These are phyloP conservation scores for Melinaea menophilus DNA, from an alignment of 2,888 invertebrate species.

Conservation along the genomic window DNA sequence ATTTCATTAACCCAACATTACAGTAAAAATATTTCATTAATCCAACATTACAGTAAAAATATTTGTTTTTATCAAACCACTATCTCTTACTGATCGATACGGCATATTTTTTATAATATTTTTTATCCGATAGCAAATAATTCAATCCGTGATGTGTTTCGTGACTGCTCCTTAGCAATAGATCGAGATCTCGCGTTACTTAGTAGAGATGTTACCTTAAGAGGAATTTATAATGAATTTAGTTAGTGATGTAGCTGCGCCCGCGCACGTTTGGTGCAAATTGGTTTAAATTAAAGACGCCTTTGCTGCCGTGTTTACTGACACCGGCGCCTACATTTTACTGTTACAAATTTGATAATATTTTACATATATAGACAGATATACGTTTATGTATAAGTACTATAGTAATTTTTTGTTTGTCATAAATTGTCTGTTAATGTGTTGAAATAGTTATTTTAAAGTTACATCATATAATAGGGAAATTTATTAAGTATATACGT, in stretches of 20 bases:
- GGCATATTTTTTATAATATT: conserved; percentile 18
- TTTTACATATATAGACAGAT: neutral
- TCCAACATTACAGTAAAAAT: too few relatives aligned
- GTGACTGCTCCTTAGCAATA: conserved; percentile 27
- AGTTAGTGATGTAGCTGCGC: conserved; percentile 8
- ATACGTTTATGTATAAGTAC: too few relatives aligned
- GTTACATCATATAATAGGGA: too few relatives aligned
- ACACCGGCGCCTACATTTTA: conserved; percentile 1
- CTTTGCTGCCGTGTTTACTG: conserved; percentile 2
- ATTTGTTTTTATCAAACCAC: conserved; percentile 8
- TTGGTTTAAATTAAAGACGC: conserved; percentile 24
- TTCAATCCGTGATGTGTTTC: conserved; percentile 26
- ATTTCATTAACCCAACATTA: too few relatives aligned
- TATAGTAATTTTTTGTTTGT: too few relatives aligned
- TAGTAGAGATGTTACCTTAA: conserved; percentile 28
- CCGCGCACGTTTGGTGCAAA: conserved; percentile 23
- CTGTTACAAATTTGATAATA: neutral
- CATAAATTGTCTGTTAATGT: too few relatives aligned
- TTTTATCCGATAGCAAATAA: conserved; percentile 27
- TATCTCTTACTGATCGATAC: conserved; percentile 15
- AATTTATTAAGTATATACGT: too few relatives aligned
- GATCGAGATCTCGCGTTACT: conserved; percentile 28
- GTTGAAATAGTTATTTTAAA: too few relatives aligned
- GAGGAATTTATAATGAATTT: conserved; percentile 28
- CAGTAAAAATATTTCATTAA: too few relatives aligned